Evolutionary conservation across 92 coral and sea anemone species (phyloP).

Genomic region (Phenganax marumi): DNA sequence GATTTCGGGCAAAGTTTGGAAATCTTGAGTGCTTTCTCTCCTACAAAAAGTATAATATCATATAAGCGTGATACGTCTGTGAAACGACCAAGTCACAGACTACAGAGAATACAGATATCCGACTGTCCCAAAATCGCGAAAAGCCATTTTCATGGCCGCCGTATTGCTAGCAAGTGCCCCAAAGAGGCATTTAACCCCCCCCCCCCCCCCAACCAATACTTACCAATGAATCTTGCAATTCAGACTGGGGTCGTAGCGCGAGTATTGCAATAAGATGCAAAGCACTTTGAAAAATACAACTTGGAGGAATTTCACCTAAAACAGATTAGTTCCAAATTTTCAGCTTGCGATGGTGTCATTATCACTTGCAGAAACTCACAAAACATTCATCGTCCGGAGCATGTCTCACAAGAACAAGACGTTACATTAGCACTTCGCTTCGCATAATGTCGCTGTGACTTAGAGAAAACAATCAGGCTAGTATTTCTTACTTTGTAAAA

Average conservation of each 20-base stretch:
- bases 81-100: too few species aligned
- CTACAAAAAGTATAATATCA: neutral
- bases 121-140: too few species aligned
- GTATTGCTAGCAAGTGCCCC: too few species aligned
- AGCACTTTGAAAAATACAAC: neutral
- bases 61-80: too few species aligned
- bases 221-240: constrained; percentile 19
- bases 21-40: constrained; percentile 1
- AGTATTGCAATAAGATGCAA: constrained; percentile 8
- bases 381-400: neutral
- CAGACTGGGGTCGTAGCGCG: neutral
- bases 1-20: constrained; percentile 13
- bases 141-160: too few species aligned
- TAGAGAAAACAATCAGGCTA: neutral
- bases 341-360: neutral
- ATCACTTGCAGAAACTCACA: neutral
- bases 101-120: too few species aligned
- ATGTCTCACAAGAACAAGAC: too few species aligned
- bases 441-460: neutral
- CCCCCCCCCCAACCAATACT: too few species aligned
- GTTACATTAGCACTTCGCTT: neutral
- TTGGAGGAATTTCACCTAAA: constrained; percentile 25
- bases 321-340: neutral
- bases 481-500: constrained; percentile 3
- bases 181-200: too few species aligned